Conservation (phyloP, 1,140 invertebrate genomes). For the Pseudomyrmex gracilis region DNA sequence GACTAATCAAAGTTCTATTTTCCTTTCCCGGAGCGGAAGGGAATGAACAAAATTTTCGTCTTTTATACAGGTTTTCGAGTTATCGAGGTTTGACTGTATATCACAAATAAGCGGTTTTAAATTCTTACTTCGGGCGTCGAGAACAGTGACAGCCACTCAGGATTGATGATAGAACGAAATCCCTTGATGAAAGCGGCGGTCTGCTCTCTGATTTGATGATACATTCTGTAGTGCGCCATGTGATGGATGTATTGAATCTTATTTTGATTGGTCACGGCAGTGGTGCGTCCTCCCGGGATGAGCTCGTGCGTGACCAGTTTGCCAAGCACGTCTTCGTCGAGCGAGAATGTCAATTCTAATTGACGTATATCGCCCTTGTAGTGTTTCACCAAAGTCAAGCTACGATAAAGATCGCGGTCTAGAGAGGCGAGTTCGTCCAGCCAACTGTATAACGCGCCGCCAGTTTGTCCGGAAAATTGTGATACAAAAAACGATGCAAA, state of each 20-base stretch:
- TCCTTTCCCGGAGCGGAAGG: no score
- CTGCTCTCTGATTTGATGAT: slow-evolving; percentile 98
- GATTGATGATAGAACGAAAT: slow-evolving; percentile 97
- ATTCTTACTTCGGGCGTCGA: slow-evolving; percentile 95
- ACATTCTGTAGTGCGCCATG: slow-evolving; percentile 99
- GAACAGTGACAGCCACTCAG: slow-evolving; percentile 98
- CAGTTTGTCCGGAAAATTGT: slow-evolving; percentile 97
- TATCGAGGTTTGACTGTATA: neutral
- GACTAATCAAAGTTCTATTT: no score
- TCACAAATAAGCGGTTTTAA: neutral
- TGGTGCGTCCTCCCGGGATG: slow-evolving; percentile 96
- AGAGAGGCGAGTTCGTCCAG: slow-evolving; percentile 98
- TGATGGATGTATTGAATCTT: slow-evolving; percentile 99
- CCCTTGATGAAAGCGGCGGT: slow-evolving; percentile 98
- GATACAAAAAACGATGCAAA: slow-evolving; percentile 99
- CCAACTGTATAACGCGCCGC: slow-evolving; percentile 96
- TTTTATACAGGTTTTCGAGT: no score
- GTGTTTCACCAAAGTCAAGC: slow-evolving; percentile 98
- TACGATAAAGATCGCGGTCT: slow-evolving; percentile 98
- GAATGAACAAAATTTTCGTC: neutral
- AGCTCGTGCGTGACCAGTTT: slow-evolving; percentile 95
- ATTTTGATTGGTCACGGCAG: slow-evolving; percentile 98
- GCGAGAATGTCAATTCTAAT: slow-evolving; percentile 98
- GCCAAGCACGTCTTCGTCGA: slow-evolving; percentile 98
- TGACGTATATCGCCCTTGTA: slow-evolving; percentile 95